Evolutionary conservation across 2,797 vertebrate genomes (phyloP).

Genomic region (Oryzias sinensis): DNA sequence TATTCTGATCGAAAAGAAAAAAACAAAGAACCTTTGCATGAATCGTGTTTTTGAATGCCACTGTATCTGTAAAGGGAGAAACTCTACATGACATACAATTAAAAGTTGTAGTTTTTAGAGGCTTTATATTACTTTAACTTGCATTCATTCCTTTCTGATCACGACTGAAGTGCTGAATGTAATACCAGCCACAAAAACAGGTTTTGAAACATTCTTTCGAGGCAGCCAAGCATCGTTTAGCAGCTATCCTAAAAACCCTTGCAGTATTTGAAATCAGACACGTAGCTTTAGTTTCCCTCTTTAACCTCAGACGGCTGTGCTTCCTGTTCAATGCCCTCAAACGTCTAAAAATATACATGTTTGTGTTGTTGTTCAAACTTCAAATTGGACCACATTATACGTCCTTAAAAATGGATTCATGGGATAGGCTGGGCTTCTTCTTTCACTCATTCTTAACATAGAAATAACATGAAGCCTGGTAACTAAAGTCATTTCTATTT

Average conservation of each 20-base stretch:
- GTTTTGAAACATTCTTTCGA: constrained; percentile 14
- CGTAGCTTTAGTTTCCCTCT: constrained; percentile 17
- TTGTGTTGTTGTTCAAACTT: constrained; percentile 7
- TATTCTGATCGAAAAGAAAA: constrained; percentile 71
- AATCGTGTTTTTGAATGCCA: constrained; percentile 81
- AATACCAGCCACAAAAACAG: constrained; percentile 33
- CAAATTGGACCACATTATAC: too few relatives aligned
- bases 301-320: constrained; percentile 13
- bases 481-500: too few relatives aligned
- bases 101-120: constrained; percentile 43
- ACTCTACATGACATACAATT: constrained; percentile 70
- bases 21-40: constrained; percentile 88
- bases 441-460: too few relatives aligned
- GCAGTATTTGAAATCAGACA: constrained; percentile 5
- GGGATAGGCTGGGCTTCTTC: too few relatives aligned
- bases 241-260: constrained; percentile 9
- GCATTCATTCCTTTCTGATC: constrained; percentile 18
- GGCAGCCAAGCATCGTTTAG: background rate
- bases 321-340: constrained; percentile 16
- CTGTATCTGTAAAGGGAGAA: constrained; percentile 74
- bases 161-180: constrained; percentile 21
- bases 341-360: background rate
- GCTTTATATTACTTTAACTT: constrained; percentile 35
- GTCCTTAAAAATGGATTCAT: too few relatives aligned
- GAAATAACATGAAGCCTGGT: too few relatives aligned